phyloP scores from a whole-genome alignment of 2,797 vertebrate species.

The Syndactyla subalaris region DNA sequence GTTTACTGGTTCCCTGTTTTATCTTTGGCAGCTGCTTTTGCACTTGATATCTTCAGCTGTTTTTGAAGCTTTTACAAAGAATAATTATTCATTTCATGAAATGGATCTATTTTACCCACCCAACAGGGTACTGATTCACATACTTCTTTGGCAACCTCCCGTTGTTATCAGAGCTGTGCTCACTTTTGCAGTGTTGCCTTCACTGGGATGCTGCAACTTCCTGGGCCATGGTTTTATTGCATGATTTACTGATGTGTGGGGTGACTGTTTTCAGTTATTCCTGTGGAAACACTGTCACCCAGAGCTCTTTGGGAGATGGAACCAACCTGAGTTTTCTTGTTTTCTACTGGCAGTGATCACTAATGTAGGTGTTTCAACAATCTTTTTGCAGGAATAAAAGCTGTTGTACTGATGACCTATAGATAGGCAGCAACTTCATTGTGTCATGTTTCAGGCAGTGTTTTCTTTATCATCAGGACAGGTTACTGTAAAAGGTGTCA shows the following conservation, averaged over 20 bases:
- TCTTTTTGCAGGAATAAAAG: neutral
- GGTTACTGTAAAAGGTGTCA: neutral
- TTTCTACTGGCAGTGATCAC: neutral
- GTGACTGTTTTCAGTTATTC: neutral
- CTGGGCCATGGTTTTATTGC: neutral
- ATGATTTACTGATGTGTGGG: neutral
- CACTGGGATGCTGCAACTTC: neutral
- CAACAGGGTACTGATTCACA: neutral
- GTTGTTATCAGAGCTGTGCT: constrained; percentile 13
- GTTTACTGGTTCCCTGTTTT: constrained; percentile 73
- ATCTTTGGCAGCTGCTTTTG: constrained; percentile 69
- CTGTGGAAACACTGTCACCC: neutral
- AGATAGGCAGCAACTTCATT: neutral
- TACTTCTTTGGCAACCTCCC: constrained; percentile 17
- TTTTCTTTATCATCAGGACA: neutral
- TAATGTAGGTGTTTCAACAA: neutral
- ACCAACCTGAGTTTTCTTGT: constrained; percentile 11
- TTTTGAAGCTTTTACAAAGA: constrained; percentile 68
- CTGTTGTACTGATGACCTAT: neutral
- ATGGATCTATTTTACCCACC: constrained; percentile 7
- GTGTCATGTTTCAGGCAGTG: neutral
- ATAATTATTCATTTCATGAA: constrained; percentile 56
- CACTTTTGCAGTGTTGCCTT: neutral
- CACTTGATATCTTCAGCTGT: constrained; percentile 60
- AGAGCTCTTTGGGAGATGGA: neutral